Base-by-base conservation (phyloP, 2,797 vertebrate species). In the Sebastes baramenuke region DNA sequence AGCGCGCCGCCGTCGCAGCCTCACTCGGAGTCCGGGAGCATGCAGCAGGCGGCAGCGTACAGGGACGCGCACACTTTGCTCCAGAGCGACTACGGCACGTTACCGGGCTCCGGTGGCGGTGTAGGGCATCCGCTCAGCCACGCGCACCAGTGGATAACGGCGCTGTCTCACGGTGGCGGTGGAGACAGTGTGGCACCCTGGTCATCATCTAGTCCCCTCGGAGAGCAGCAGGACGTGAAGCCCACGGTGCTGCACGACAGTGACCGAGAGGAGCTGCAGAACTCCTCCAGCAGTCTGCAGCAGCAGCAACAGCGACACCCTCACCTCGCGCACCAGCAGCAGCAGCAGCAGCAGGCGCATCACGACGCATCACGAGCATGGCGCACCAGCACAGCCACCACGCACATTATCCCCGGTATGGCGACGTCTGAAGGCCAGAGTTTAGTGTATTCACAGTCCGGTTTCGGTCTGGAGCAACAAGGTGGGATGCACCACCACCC, bases 131-230 rank as follows among this genome's bases (percentile, higher is more conserved):
- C 97, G 90, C 97, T 98, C 93, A 97, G 97, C 96, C 98, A 99
- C 96, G 97, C 97, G 95, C 98, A 99, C 95, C 97, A 99, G 97
- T 98, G 97, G 97, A 96, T 98, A 89, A 95, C 97, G 82, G 97
- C 98, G 90, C 97, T 98, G 93, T 97, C 98, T 92, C 97, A 98
- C 95, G 96, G 97, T 89, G 36, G 36, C 13, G 36, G 36, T 38
- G 36, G 36, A 38, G 97, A 98, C 94, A 95, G 96, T 89, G 96
- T 95, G 77, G 95, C 97, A 66, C 97, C 97, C 25, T 98, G 97
- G 97, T 95, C 97, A 72, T 92, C 97, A 72, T 92, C 95, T 60
- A 98, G 97, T 93, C 97, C 97, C 85, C 94, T 98, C 92, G 96
- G 97, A 92, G 97, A 98, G 74, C 97, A 97, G 95, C 97, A 97